A percentile compares a stretch with the other conserved stretches of the same genome.
phyloP scores from a whole-genome alignment of 2,113 vertebrate species.

The Pyrgilauda ruficollis region DNA sequence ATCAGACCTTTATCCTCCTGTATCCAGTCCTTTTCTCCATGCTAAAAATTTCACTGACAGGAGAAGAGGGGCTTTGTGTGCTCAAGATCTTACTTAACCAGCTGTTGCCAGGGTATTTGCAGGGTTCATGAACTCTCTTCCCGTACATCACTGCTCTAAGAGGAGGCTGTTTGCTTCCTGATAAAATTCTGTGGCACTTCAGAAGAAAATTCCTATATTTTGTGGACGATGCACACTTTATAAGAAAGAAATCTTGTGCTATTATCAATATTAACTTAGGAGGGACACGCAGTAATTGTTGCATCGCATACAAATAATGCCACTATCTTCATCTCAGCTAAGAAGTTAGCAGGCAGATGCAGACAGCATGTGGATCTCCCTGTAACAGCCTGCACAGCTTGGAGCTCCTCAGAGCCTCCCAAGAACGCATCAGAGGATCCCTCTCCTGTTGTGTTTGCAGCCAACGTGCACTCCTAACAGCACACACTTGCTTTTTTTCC shows the following conservation, averaged over 20 bases:
- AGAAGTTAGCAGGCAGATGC: background rate
- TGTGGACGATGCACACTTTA: background rate
- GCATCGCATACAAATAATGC: background rate
- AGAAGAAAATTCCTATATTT: background rate
- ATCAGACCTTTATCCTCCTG: background rate
- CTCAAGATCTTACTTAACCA: slow-evolving; percentile 20
- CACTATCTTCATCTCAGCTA: background rate
- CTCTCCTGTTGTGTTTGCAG: background rate
- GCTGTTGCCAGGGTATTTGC: background rate
- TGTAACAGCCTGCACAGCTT: background rate
- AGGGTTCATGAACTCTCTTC: background rate
- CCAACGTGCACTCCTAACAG: accelerated
- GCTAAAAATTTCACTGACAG: background rate
- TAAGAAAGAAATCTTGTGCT: background rate
- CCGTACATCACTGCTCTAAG: background rate
- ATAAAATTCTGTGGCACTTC: background rate
- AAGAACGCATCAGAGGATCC: background rate
- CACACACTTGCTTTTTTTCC: accelerated
- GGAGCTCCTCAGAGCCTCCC: background rate
- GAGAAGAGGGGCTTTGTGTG: background rate
- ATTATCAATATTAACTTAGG: background rate
- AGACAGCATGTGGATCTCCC: background rate
- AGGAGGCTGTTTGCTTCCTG: background rate
- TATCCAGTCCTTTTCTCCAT: background rate
- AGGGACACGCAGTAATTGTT: background rate